Evolutionary conservation across 2,797 vertebrate genomes (phyloP), one percentile per base, ranked within the genome.

Genomic region (Tenualosa ilisha): DNA sequence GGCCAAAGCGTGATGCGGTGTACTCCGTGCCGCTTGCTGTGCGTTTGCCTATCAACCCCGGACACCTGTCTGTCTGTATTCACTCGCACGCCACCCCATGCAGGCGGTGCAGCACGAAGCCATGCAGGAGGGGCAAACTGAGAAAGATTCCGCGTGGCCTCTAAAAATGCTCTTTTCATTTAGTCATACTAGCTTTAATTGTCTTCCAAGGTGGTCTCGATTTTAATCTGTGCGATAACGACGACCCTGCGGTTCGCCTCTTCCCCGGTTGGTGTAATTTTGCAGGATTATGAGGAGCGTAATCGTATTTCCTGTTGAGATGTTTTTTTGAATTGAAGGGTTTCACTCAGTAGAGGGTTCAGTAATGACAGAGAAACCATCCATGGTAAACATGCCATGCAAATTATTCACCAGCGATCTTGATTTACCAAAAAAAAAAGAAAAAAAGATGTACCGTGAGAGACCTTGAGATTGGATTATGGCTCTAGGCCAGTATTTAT

Each of bases 291-390:
- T 46, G 7, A 43, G 72, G 17, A 1, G 17, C 37, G 37, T 79
- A 79, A 79, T 79, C 22, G 37, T 43, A 46, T 22, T 20, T 79
- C 40, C 37, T 15, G 65, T 37, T 72, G 65, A 72, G 65, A 37
- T 72, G 65, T 37, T 79, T 79, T 40, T 79, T 79, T 79, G 72
- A 79, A 79, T 43, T 46, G 72, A 22, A 8, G 72, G 37, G 72
- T 20, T 43, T 9, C 22, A 43, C 37, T 6, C 40, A 37, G 40
- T 22, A 17, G 40, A 79, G 72, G 37, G 17, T 43, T 79, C 72
- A 2, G 1, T 79, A 79, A 79, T 46, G 37, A 46, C 68, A 17
- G 15, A 43, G 37, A 20, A 43, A 75, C 7, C 13, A 75, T 31
- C 24, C 11, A 26, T 11, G 26, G 24, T 68, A 75, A 43, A 17